Evolutionary conservation across 2,113 vertebrate genomes (phyloP), one percentile per base, ranked within the genome.

Genomic region (Vidua macroura): DNA sequence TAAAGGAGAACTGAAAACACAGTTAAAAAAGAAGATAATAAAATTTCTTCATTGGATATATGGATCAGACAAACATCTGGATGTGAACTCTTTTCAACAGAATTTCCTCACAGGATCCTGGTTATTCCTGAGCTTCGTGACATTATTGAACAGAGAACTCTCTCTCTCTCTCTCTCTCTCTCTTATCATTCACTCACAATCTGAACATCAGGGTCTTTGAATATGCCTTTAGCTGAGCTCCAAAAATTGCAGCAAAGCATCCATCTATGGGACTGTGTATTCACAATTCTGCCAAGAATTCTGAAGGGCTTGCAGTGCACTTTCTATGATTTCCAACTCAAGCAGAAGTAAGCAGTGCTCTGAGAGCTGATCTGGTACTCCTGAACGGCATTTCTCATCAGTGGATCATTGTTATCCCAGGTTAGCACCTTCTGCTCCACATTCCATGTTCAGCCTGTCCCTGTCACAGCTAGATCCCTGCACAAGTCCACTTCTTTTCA

Each of bases 341-440:
- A 46, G 59, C 31, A 91, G 62, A 76, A 91, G 39, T 11, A 41
- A 88, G 25, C 28, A 75, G 11, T 46, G 15, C n/a, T 49, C 52
- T 30, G 49, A 84, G 51, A 37, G 25, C 59, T 16, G 74, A 30
- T 43, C 58, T 95, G 33, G 21, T 77, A 5, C 17, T 60, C 28
- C 41, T 49, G 56, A 75, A 19, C 15, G 48, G 27, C 64, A 46
- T 43, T 74, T 86, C 55, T 66, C n/a, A 22, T 21, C 56, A 55
- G 35, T 35, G n/a, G 22, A 17, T 46, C 44, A 10, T n/a, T 17
- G 4, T 5, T 21, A 27, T 20, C 60, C 37, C 9, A 0, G 9
- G 7, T 33, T 46, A 60, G 39, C 31, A 73, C 73, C 46, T 67
- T 66, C 20, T 68, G 66, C 27, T 68, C n/a, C 58, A 53, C 28